Base-by-base conservation (phyloP, 2,797 vertebrate species). In the Lepus townsendii region DNA sequence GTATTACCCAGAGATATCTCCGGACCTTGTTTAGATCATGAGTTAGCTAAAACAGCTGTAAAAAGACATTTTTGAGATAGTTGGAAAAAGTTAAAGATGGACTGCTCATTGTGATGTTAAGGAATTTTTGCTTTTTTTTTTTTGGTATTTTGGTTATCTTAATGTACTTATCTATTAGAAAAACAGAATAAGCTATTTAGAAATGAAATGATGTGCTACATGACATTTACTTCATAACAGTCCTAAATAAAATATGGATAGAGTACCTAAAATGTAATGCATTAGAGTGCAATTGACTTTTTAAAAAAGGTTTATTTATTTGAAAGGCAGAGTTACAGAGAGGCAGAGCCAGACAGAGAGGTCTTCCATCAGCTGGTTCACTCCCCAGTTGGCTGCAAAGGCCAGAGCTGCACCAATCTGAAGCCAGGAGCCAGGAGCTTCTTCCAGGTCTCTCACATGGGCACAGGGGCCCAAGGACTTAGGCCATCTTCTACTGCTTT, bases 211-310 rank as follows among this genome's bases (percentile, higher is more conserved):
- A 75, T 54, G 4, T 76, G 11, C 82, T 77, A 26, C 24, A 57
- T 66, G 30, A 83, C 11, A 65, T 86, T 78, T 88, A 17, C 69
- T 87, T 90, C 77, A 35, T 82, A 75, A 85, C 89, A 68, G 30
- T 66, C 80, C 79, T 77, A 50, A 68, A 17, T 73, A 47, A 47
- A 47, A 47, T 47, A 47, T 47, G 42, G 42, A 47, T 47, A 47
- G 42, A 47, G 42, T 47, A 47, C 42, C 42, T 47, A 47, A 47
- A 47, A 47, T 47, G 1, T 47, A 47, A 47, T 47, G 42, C 42
- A 47, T 47, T 47, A 47, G 42, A 47, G 42, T 47, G 42, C 42
- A 47, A 47, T 47, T 47, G 42, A 47, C 42, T 47, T 47, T 47
- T 47, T 47, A 47, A 47, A 47, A 47, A 47, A 47, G 8, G 42